These are phyloP conservation scores for Calycopis cecrops DNA, from an alignment of 1,140 invertebrate genomes.

Conservation along the genomic window DNA sequence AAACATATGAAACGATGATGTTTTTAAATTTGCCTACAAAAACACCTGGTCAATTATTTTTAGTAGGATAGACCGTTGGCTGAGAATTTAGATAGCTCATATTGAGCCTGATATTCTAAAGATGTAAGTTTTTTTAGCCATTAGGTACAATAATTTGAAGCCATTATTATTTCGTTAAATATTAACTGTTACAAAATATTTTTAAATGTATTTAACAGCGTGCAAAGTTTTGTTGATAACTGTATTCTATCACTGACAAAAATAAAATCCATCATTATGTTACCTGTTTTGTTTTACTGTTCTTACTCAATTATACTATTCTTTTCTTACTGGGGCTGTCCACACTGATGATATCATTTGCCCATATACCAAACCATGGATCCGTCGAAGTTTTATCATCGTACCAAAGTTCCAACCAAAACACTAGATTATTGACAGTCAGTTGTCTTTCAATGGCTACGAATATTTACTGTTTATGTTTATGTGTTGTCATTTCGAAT, in stretches of 20 bases:
- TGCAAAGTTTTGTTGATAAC: slow-evolving; percentile 49
- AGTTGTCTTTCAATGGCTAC: too few relatives aligned
- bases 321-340: too few relatives aligned
- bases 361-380: too few relatives aligned
- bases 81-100: slow-evolving; percentile 70
- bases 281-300: slow-evolving; percentile 44
- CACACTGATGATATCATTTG: too few relatives aligned
- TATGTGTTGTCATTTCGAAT: too few relatives aligned
- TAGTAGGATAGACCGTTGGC: slow-evolving; percentile 53
- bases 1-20: slow-evolving; percentile 36
- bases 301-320: neutral
- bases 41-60: slow-evolving; percentile 49
- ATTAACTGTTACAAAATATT: slow-evolving; percentile 52
- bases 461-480: too few relatives aligned
- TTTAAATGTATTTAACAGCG: slow-evolving; percentile 52
- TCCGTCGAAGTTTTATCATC: too few relatives aligned
- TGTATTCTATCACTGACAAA: slow-evolving; percentile 65
- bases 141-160: slow-evolving; percentile 62
- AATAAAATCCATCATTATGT: slow-evolving; percentile 67
- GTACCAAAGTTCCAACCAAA: too few relatives aligned
- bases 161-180: slow-evolving; percentile 54
- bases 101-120: slow-evolving; percentile 70
- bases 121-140: slow-evolving; percentile 58
- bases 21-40: slow-evolving; percentile 45
- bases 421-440: too few relatives aligned